phyloP scores from a whole-genome alignment of 2,888 invertebrate genomes.

The Melanargia galathea region DNA sequence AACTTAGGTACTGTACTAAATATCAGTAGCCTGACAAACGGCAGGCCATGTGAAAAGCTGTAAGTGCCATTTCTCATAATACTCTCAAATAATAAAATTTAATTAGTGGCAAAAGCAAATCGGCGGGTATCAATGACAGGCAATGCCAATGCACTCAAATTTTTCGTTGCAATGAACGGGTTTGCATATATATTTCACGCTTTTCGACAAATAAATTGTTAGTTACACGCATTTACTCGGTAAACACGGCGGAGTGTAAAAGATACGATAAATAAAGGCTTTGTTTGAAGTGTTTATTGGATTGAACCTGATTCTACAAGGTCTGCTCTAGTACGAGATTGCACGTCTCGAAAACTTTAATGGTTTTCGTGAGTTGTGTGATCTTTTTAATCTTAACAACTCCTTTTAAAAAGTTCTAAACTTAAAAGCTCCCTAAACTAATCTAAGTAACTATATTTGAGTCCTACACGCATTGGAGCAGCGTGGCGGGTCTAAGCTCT shows the following conservation, averaged over 20 bases:
- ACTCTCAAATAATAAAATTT: not conserved
- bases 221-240: conserved; percentile 45
- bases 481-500: too few relatives aligned
- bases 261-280: conserved; percentile 50
- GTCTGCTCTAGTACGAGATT: conserved; percentile 36
- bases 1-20: too few relatives aligned
- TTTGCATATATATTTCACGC: conserved; percentile 36
- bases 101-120: not conserved
- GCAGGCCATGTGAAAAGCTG: too few relatives aligned
- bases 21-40: too few relatives aligned
- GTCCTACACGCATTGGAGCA: too few relatives aligned
- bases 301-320: conserved; percentile 48
- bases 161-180: conserved; percentile 7
- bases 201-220: conserved; percentile 52
- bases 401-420: too few relatives aligned
- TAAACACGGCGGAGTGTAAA: conserved; percentile 45
- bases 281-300: conserved; percentile 58
- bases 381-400: not conserved
- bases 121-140: conserved; percentile 35
- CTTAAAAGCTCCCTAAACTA: too few relatives aligned
- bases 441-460: too few relatives aligned
- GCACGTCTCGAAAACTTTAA: not conserved
- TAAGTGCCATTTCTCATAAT: too few relatives aligned
- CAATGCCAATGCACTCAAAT: conserved; percentile 58
- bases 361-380: not conserved